Conservation (phyloP, 1,140 invertebrate genomes). For the Drosophila teissieri region DNA sequence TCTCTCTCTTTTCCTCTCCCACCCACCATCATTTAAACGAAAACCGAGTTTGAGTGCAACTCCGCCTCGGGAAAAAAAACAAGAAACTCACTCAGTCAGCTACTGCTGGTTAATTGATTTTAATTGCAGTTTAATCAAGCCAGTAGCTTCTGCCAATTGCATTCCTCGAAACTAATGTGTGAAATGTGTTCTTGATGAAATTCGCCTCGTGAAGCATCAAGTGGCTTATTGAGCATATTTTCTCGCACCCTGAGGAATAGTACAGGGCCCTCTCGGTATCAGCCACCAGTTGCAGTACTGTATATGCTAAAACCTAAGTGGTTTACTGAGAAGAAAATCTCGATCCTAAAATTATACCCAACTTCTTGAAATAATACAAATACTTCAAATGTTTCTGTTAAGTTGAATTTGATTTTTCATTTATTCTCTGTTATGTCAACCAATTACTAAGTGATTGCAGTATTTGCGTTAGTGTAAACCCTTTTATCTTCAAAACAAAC, state of each 20-base stretch:
- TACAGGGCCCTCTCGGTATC: background rate
- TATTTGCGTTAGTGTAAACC: too few species aligned
- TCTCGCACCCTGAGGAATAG: background rate
- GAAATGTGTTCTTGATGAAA: slow-evolving; percentile 65
- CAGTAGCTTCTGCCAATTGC: slow-evolving; percentile 53
- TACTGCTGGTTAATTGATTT: slow-evolving; percentile 70
- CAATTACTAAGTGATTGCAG: too few species aligned
- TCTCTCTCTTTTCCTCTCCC: background rate
- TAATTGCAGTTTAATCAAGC: slow-evolving; percentile 73
- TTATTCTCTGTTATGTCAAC: too few species aligned
- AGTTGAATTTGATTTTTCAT: too few species aligned
- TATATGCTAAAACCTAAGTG: too few species aligned
- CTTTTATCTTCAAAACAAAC: background rate
- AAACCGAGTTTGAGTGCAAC: slow-evolving; percentile 33
- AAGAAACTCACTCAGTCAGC: slow-evolving; percentile 4
- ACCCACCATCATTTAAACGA: background rate
- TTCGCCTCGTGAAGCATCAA: background rate
- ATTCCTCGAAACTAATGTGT: slow-evolving; percentile 36
- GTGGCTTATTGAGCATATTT: background rate
- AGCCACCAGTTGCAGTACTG: background rate
- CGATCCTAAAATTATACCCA: too few species aligned
- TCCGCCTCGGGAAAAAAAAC: slow-evolving; percentile 17
- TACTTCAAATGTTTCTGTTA: background rate
- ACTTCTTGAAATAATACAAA: background rate
- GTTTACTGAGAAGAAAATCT: too few species aligned